Evolutionary conservation across 2,888 invertebrate genomes (phyloP), one percentile per base, ranked within the genome.

Genomic region (Polydrusus tereticollis): DNA sequence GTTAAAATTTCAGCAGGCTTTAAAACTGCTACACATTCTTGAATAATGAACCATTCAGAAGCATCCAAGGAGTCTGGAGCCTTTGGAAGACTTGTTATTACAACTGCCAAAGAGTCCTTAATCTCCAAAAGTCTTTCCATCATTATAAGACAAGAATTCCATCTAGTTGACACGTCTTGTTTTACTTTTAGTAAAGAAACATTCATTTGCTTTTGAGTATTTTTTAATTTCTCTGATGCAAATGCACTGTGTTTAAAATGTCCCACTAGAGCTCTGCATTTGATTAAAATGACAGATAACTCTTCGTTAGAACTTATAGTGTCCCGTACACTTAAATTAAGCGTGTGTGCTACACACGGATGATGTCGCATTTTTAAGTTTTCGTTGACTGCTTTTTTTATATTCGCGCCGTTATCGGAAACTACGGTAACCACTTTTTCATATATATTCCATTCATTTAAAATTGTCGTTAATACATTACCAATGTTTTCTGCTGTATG

Each of bases 291-390:
- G 10, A 7, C 20, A 58, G n/a, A 14, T 38, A 58, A 58, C 8
- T 36, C 18, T 10, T 36, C 36, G 14, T 58, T 18, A 14, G n/a
- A 29, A 7, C 41, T 1, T 20, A 20, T 23, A 8, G 21, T 43
- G 21, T 43, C 10, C 4, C 21, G 20, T 10, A n/a, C 18, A 1
- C 23, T n/a, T n/a, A 38, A 38, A 43, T 43, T 60, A 2, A 60
- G 12, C 14, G 74, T 78, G 66, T 82, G 80, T 26, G 81, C 81
- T 59, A 78, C 81, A 73, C 80, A 82, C 36, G 76, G 75, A 26
- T 80, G 77, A 45, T 63, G 77, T 14, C 60, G 68, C 78, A 79
- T 79, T 16, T 72, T 63, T 20, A 65, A 47, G 10, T 63, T n/a
- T n/a, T n/a, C n/a, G n/a, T n/a, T n/a, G n/a, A n/a, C n/a, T n/a